Evolutionary conservation across 2,113 vertebrate species (phyloP), one percentile per base, ranked within the genome.

Genomic region (Coreoperca whiteheadi): DNA sequence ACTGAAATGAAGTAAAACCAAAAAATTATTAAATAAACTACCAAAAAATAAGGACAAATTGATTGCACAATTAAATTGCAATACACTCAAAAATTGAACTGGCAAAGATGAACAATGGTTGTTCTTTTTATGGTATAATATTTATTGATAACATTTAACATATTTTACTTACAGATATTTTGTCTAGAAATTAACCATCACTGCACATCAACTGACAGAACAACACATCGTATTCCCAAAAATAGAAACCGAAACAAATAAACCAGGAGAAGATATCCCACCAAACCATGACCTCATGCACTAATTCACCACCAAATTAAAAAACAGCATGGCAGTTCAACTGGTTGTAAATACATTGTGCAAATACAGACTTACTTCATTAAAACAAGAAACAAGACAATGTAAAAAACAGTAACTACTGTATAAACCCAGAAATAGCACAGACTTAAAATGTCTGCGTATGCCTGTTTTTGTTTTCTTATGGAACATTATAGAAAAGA

Each of bases 211-310:
- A 93, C 82, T 85, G 91, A 95, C 93, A 93, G 78, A 94, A 95
- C 92, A 90, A 93, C 93, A 96, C 95, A 93, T 83, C 90, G 83
- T 93, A 93, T 95, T 95, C 79, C 87, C 93, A 87, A 90, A 96
- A 96, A 94, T 90, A 94, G 91, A 93, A 95, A 90, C 91, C 91
- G 89, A 84, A 92, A 90, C 72, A 86, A 91, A 92, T 87, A 90
- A 90, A 90, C 80, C 12, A 89, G 84, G 73, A 88, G 67, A 89
- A 91, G 87, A 85, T 91, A 94, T 91, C 87, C 76, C 91, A 94
- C 85, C 74, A 77, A 91, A 92, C 75, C 90, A 93, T 95, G 95
- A 93, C 95, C 92, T 96, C 97, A 98, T 98, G 97, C 97, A 96
- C 94, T 94, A 95, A 91, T 91, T 95, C 75, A 88, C 85, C 81